Evolutionary conservation across 2,888 invertebrate species (phyloP), one percentile per base, ranked within the genome.

Genomic region (Hoplodrina ambigua): DNA sequence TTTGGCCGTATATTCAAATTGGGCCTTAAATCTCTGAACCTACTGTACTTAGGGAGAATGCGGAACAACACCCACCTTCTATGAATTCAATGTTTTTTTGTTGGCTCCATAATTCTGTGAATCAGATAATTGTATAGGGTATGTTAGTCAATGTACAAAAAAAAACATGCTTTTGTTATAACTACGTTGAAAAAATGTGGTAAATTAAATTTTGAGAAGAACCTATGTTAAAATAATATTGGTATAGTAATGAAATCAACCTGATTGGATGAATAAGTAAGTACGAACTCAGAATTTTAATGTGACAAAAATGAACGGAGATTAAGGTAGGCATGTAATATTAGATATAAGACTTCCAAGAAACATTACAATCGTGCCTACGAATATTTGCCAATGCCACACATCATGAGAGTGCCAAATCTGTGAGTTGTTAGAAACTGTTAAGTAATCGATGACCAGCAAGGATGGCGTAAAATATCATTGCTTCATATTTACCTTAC

Each of bases 1-100:
- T 75, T 75, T 76, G 71, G 76, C 67, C 79, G 77, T 78, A 72
- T 81, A 81, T 81, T 83, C 78, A 79, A 70, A 78, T 79, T 72
- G 62, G 64, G 52, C 53, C 53, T 80, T 79, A 66, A 76, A 79
- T 80, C 81, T 80, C 58, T 80, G 75, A 71, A 71, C 66, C 52
- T 80, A 80, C 80, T 71, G 81, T 78, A 75, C 70, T 65, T 63
- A 44, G 19, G 8, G 49, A 60, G 79, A 76, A 79, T 76, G 77
- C 81, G 78, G 81, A 80, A 79, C 77, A 37, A 57, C 30, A 55
- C 30, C 56, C 33, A 56, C 25, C 60, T 70, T 63, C 76, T 57
- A 53, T 79, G 79, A 74, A 74, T 57, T 52, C 11, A 46, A 49
- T 59, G 52, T 60, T 80, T 75, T n/a, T 80, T 67, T 70, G 50